Evolutionary conservation across 2,797 vertebrate genomes (phyloP).

Genomic region (Gallinago stenura): DNA sequence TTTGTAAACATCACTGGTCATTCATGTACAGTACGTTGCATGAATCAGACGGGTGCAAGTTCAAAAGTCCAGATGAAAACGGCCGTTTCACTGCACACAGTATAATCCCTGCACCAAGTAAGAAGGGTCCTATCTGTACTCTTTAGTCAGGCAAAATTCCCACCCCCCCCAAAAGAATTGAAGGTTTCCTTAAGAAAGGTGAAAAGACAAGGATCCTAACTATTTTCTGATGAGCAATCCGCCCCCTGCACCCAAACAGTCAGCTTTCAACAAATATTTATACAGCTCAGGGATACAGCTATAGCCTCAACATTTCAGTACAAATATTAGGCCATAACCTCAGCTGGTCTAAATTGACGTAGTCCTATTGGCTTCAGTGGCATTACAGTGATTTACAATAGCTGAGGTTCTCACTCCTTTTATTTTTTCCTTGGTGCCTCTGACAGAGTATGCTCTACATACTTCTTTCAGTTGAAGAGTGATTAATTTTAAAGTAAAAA

Average conservation of each 20-base stretch:
- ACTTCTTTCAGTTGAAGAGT: background rate
- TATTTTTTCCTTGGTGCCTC: background rate
- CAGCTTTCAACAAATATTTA: conserved; percentile 56
- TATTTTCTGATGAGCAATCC: conserved; percentile 22
- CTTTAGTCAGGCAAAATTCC: background rate
- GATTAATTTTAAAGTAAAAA: background rate
- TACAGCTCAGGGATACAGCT: conserved; percentile 9
- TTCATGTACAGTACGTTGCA: conserved; percentile 51
- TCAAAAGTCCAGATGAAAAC: conserved; percentile 54
- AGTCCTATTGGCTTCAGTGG: conserved; percentile 19
- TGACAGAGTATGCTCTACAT: background rate
- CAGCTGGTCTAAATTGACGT: background rate
- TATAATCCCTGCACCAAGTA: background rate
- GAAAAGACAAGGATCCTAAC: background rate
- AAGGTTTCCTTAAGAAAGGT: background rate
- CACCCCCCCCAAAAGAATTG: background rate
- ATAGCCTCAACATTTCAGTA: conserved; percentile 37
- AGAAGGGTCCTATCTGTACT: background rate
- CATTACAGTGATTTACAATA: conserved; percentile 38
- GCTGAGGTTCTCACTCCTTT: background rate
- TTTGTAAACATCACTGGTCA: conserved; percentile 66
- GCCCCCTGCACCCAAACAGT: conserved; percentile 4
- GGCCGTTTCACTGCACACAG: background rate
- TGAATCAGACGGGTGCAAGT: conserved; percentile 33
- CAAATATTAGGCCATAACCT: conserved; percentile 52